phyloP scores from a whole-genome alignment of 2,113 vertebrate species.

The Scomber colias region DNA sequence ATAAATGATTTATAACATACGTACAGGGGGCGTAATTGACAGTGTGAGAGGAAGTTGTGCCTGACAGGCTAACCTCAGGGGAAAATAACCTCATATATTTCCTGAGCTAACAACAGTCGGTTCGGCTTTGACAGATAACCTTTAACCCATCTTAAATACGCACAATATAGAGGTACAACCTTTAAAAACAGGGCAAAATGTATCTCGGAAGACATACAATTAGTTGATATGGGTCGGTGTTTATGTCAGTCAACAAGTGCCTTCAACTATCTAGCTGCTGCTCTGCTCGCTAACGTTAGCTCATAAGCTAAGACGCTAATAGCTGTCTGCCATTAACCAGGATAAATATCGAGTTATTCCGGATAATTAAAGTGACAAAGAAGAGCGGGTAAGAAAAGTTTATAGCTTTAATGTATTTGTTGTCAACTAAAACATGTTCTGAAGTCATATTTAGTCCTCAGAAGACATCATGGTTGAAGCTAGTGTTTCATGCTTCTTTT shows the following conservation, averaged over 20 bases:
- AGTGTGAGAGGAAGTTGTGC: slow-evolving; percentile 13
- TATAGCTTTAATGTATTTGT: background rate
- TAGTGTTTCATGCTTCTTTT: too few relatives aligned
- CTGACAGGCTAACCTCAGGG: slow-evolving; percentile 25
- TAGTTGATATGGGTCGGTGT: background rate
- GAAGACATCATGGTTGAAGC: background rate
- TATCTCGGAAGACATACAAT: background rate
- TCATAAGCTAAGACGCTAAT: slow-evolving; percentile 21
- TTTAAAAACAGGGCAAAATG: background rate
- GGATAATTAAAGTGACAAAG: background rate
- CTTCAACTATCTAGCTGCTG: background rate
- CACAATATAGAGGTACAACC: background rate
- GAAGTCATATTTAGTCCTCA: background rate
- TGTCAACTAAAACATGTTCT: background rate
- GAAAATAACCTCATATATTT: rapidly evolving
- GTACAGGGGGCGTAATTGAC: background rate
- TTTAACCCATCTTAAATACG: background rate
- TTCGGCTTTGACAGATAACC: slow-evolving; percentile 46
- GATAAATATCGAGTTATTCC: background rate
- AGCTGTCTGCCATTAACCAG: slow-evolving; percentile 28
- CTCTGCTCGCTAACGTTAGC: slow-evolving; percentile 28
- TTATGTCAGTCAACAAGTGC: background rate
- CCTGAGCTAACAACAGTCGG: slow-evolving; percentile 55
- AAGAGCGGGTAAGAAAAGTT: slow-evolving; percentile 50
- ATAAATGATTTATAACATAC: too few relatives aligned